A percentile compares a stretch with the other conserved stretches of the same genome.
Evolutionary conservation across 2,797 vertebrate species (phyloP).

Genomic region (Novumbra hubbsi): DNA sequence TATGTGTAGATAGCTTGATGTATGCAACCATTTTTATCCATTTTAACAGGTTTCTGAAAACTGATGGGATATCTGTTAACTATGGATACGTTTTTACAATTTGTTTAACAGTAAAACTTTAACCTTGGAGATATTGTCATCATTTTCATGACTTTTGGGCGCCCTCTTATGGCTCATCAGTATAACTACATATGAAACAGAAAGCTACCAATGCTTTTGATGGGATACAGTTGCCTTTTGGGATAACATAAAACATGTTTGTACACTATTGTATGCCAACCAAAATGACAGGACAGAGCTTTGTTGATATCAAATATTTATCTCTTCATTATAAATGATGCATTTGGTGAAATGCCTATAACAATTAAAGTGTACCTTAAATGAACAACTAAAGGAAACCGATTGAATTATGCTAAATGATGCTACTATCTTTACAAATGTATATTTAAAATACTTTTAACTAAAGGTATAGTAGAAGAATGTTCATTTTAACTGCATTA

Average conservation of each 20-base stretch:
- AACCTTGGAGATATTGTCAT: background rate
- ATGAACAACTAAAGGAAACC: background rate
- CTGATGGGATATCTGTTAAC: background rate
- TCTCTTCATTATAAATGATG: background rate
- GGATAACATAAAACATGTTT: background rate
- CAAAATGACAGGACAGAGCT: background rate
- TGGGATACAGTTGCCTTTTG: background rate
- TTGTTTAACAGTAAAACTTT: background rate
- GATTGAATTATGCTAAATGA: background rate
- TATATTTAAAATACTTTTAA: background rate
- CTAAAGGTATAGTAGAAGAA: background rate
- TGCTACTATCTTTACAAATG: background rate
- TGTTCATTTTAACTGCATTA: background rate
- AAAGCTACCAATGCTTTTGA: background rate
- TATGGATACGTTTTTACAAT: background rate
- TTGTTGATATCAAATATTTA: background rate
- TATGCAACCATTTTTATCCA: background rate
- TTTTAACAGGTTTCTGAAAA: background rate
- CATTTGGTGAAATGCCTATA: background rate
- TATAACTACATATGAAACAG: background rate
- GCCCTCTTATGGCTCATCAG: background rate
- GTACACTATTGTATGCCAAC: background rate
- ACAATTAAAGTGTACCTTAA: background rate
- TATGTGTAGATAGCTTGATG: background rate
- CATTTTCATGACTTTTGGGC: background rate